These are phyloP conservation scores for Callosobruchus maculatus DNA, from an alignment of 2,888 invertebrate species.

Conservation along the genomic window DNA sequence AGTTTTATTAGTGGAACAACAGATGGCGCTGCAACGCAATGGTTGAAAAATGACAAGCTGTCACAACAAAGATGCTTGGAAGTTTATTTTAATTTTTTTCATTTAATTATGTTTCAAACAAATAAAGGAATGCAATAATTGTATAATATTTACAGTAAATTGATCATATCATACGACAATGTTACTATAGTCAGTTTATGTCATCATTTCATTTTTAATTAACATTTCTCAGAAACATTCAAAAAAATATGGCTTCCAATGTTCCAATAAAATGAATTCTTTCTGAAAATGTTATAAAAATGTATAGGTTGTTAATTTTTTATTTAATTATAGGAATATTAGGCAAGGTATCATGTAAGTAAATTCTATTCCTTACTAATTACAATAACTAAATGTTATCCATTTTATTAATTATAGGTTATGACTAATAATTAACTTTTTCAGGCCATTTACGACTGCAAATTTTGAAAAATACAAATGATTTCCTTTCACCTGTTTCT, in stretches of 20 bases:
- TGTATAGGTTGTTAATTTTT: conserved; percentile 21
- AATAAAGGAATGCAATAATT: too few species aligned
- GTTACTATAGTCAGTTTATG: too few species aligned
- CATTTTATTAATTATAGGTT: conserved; percentile 5
- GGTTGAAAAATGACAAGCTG: too few species aligned
- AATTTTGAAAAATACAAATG: conserved; percentile 40
- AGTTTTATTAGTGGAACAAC: too few species aligned
- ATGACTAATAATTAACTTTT: conserved; percentile 14
- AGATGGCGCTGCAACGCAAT: too few species aligned
- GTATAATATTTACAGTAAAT: too few species aligned
- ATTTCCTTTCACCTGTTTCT: conserved; percentile 36
- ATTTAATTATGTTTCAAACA: too few species aligned
- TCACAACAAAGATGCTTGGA: too few species aligned
- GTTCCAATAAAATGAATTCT: conserved; percentile 19
- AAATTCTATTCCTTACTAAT: not conserved
- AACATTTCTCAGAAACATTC: not conserved
- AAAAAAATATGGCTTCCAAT: conserved; percentile 27
- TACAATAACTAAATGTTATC: not conserved
- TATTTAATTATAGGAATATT: conserved; percentile 28
- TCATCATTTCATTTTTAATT: too few species aligned
- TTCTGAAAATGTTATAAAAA: conserved; percentile 25
- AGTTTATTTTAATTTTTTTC: too few species aligned
- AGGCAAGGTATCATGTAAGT: conserved; percentile 27
- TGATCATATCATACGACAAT: too few species aligned
- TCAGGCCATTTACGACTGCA: conserved; percentile 38